phyloP scores from a whole-genome alignment of 2,888 invertebrate genomes.

The Ptycholaimellus sp. region DNA sequence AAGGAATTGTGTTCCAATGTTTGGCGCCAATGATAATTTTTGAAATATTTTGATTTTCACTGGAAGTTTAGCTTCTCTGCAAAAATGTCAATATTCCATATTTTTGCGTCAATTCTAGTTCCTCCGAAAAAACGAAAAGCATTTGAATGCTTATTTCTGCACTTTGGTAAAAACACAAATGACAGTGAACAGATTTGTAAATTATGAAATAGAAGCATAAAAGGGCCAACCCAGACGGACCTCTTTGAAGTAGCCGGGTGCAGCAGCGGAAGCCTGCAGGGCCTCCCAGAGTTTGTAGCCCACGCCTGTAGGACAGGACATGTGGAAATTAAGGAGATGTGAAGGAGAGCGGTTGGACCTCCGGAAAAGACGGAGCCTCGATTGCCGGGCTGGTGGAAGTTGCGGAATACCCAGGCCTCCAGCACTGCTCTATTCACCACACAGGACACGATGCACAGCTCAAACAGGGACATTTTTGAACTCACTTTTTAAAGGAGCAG shows the following conservation, averaged over 20 bases:
- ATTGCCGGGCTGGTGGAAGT: conserved; percentile 47
- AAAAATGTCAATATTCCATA: too few relatives aligned
- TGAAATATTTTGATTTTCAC: too few relatives aligned
- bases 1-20: too few relatives aligned
- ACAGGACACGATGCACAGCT: conserved; percentile 41
- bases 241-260: conserved; percentile 70
- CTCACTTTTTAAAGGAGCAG: too few relatives aligned
- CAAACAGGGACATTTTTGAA: conserved; percentile 1
- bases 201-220: too few relatives aligned
- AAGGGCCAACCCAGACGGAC: conserved; percentile 43
- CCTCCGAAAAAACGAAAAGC: too few relatives aligned
- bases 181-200: too few relatives aligned
- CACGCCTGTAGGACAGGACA: conserved; percentile 45
- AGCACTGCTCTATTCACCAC: conserved; percentile 48
- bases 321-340: too few relatives aligned
- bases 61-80: too few relatives aligned
- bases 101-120: too few relatives aligned
- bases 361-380: conserved; percentile 26
- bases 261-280: conserved; percentile 63
- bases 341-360: conserved; percentile 16
- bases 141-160: too few relatives aligned
- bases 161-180: too few relatives aligned
- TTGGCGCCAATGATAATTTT: not conserved
- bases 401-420: conserved; percentile 56
- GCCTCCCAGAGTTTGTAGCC: conserved; percentile 54